These are phyloP conservation scores for Acutogordius australiensis DNA, from an alignment of 2,888 invertebrate genomes.

Conservation along the genomic window DNA sequence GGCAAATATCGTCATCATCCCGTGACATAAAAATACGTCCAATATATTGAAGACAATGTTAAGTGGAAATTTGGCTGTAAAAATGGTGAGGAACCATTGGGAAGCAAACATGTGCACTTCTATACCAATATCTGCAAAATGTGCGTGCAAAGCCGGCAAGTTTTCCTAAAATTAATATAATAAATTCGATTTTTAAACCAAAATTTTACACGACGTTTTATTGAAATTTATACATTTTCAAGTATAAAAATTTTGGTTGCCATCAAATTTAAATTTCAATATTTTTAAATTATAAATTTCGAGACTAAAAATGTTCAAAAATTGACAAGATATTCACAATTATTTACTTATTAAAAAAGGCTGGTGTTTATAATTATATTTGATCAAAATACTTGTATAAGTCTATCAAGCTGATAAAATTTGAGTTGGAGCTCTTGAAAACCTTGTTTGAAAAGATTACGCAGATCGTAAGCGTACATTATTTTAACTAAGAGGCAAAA, in stretches of 20 bases:
- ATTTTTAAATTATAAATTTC: too few species aligned
- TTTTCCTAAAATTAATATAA: constrained; percentile 23
- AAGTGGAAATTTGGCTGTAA: constrained; percentile 87
- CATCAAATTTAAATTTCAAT: too few species aligned
- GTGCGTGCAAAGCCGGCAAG: constrained; percentile 26
- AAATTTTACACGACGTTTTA: too few species aligned
- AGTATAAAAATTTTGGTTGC: too few species aligned
- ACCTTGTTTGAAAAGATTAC: constrained; percentile 78
- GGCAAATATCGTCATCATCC: constrained; percentile 75
- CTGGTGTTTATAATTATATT: not conserved
- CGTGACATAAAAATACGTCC: constrained; percentile 63
- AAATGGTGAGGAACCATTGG: constrained; percentile 97
- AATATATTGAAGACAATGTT: constrained; percentile 84
- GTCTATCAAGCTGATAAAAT: constrained; percentile 64
- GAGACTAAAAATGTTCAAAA: too few species aligned
- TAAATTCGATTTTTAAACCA: too few species aligned
- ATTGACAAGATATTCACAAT: too few species aligned
- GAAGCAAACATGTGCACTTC: constrained; percentile 95
- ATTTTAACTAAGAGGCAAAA: constrained; percentile 78
- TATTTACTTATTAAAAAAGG: too few species aligned
- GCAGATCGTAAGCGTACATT: constrained; percentile 76
- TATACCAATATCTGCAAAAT: constrained; percentile 39
- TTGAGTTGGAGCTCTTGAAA: constrained; percentile 80
- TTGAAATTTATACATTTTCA: too few species aligned
- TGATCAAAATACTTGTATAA: constrained; percentile 38